Evolutionary conservation across 2,113 vertebrate species (phyloP).

Genomic region (Rafetus swinhoei): DNA sequence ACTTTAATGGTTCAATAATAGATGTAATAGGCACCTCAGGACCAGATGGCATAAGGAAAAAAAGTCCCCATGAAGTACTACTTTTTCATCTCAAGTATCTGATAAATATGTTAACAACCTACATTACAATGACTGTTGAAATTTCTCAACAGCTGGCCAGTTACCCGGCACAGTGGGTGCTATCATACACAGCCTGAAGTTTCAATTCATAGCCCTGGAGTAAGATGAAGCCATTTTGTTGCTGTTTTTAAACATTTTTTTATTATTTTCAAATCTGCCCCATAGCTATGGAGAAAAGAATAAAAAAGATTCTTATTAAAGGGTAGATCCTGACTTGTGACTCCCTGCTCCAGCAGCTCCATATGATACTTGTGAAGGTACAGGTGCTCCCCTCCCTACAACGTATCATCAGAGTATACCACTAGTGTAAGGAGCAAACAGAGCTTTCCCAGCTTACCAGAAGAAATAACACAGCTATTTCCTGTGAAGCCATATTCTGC

Average conservation of each 20-base stretch:
- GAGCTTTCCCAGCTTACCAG: background rate
- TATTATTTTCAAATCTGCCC: slow-evolving; percentile 34
- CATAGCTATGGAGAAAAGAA: background rate
- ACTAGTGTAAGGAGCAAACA: background rate
- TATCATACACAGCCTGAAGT: slow-evolving; percentile 14
- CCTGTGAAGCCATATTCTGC: background rate
- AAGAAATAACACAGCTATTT: background rate
- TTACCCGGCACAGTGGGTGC: slow-evolving; percentile 55
- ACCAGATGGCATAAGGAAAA: slow-evolving; percentile 78
- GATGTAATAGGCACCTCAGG: slow-evolving; percentile 82
- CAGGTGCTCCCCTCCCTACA: background rate
- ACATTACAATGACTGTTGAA: slow-evolving; percentile 41
- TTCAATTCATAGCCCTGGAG: slow-evolving; percentile 31
- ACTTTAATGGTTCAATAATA: slow-evolving; percentile 86
- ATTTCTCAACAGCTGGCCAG: slow-evolving; percentile 80
- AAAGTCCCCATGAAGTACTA: slow-evolving; percentile 70
- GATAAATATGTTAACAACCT: slow-evolving; percentile 79
- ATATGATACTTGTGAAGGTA: background rate
- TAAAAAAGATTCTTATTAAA: background rate
- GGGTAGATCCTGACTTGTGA: fast-evolving
- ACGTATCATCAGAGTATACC: fast-evolving
- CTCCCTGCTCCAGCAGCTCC: background rate
- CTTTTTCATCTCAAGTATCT: slow-evolving; percentile 81
- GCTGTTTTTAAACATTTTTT: background rate
- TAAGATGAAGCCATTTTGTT: slow-evolving; percentile 33